Percentiles rank a stretch among this genome's conserved stretches.
Conservation (phyloP, 2,113 vertebrate genomes). For the Esox niger region DNA sequence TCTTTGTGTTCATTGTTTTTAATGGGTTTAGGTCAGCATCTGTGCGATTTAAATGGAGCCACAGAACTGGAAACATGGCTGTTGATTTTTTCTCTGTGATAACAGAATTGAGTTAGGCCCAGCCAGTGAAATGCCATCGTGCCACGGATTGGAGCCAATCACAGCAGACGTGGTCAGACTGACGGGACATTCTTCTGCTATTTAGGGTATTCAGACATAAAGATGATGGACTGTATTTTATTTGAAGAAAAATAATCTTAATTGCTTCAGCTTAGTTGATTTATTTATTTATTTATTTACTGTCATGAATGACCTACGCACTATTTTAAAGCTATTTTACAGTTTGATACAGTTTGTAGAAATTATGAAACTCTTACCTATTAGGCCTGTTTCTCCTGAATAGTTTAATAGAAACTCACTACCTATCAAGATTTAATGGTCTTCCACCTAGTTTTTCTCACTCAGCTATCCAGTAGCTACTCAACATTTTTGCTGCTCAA, state of each 20-base stretch:
- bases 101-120: conserved; percentile 13
- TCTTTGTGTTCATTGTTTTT: conserved; percentile 13
- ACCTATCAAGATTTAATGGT: not conserved
- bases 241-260: not conserved
- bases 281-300: no score
- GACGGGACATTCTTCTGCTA: not conserved
- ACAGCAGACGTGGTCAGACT: not conserved
- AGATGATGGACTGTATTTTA: not conserved
- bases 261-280: no score
- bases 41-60: conserved; percentile 21
- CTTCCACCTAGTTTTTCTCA: not conserved
- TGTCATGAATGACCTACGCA: no score
- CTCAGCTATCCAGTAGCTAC: conserved; percentile 2
- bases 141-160: not conserved
- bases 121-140: not conserved
- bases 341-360: not conserved
- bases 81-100: conserved; percentile 17
- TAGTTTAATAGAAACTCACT: conserved; percentile 7
- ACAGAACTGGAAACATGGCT: conserved; percentile 12
- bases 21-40: conserved; percentile 21
- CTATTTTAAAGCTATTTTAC: no score
- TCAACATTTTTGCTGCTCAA: not conserved
- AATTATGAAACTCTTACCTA: conserved; percentile 5
- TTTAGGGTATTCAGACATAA: not conserved
- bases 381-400: conserved; percentile 12